These are phyloP conservation scores for Tenthredo distinguenda DNA, from an alignment of 2,888 invertebrate genomes.

Conservation along the genomic window DNA sequence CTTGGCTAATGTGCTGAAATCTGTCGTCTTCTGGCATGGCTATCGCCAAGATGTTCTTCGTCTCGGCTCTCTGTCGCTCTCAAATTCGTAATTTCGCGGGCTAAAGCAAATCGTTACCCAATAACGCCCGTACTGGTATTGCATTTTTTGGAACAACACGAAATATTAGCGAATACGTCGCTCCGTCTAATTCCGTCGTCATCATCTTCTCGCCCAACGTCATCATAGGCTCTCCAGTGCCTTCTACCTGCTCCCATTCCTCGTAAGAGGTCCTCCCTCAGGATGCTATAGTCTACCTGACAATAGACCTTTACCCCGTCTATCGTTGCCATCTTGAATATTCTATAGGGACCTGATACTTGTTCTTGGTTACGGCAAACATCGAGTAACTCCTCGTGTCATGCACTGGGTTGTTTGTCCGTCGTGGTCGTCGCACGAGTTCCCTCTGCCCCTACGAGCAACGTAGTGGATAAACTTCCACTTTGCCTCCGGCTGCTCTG, in stretches of 20 bases:
- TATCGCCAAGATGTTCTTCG: background rate
- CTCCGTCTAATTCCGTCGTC: background rate
- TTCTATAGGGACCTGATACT: background rate
- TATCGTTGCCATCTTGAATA: background rate
- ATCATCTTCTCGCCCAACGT: background rate
- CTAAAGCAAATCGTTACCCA: conserved; percentile 6
- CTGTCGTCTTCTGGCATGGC: background rate
- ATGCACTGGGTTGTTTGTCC: background rate
- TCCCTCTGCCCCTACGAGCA: background rate
- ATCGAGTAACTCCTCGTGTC: background rate
- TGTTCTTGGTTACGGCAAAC: background rate
- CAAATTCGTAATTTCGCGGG: background rate
- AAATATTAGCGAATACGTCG: too few relatives aligned
- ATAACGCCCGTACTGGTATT: background rate
- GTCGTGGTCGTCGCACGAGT: background rate
- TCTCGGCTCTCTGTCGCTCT: background rate
- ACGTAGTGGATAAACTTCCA: background rate
- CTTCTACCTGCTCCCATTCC: background rate
- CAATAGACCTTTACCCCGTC: background rate
- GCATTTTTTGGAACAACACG: too few relatives aligned
- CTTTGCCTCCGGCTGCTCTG: background rate
- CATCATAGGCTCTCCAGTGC: background rate
- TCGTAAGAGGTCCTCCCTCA: background rate
- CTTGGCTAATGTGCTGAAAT: background rate
- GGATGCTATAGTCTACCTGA: background rate